These are phyloP conservation scores for Hapalemur alaotrensis DNA, from an alignment of 2,797 vertebrate genomes.

Conservation along the genomic window DNA sequence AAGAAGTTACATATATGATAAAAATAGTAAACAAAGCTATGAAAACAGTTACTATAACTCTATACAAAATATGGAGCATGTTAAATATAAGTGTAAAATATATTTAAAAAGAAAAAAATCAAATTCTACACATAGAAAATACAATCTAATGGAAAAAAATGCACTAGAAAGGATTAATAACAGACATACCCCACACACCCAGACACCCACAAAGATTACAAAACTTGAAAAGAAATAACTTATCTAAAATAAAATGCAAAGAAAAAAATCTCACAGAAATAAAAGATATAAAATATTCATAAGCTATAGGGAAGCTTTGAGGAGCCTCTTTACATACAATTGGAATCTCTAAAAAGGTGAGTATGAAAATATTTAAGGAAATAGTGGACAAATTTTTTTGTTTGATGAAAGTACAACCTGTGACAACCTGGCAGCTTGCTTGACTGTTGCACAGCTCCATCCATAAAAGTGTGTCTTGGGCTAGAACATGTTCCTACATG, in stretches of 20 bases:
- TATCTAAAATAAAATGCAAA: not conserved
- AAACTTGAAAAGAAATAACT: not conserved
- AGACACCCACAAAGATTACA: not conserved
- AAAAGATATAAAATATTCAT: not conserved
- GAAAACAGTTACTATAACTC: not conserved
- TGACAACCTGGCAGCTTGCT: not conserved
- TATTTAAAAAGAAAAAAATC: not conserved
- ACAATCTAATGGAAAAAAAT: not conserved
- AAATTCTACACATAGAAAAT: not conserved
- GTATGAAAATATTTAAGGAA: not conserved
- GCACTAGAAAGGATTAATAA: not conserved
- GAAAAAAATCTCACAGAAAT: not conserved
- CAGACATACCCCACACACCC: no score
- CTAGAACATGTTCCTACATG: not conserved
- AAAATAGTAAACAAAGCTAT: not conserved
- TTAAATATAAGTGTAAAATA: not conserved
- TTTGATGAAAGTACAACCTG: not conserved
- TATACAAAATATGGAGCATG: not conserved
- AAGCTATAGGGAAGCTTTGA: not conserved
- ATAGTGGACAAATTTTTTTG: not conserved
- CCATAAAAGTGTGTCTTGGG: not conserved
- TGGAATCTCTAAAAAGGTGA: not conserved
- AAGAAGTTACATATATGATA: not conserved
- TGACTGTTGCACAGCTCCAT: not conserved
- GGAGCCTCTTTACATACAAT: no score